Conservation (phyloP, 2,113 vertebrate species). For the Cyphomyrus discorhynchus region DNA sequence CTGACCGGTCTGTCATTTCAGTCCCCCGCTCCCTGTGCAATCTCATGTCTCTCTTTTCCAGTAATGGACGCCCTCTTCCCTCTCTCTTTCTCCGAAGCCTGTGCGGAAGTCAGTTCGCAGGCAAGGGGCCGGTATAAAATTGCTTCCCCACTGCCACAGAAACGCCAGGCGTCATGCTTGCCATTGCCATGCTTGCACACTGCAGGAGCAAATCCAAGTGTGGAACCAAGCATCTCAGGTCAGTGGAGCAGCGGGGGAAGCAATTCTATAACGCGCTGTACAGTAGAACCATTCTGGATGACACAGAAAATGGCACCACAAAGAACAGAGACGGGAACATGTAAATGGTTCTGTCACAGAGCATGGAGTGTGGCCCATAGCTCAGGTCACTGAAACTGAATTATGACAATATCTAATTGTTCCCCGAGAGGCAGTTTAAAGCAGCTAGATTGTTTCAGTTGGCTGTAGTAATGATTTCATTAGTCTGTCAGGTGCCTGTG, state of each 20-base stretch:
- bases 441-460: neutral
- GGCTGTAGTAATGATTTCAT: neutral
- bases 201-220: constrained; percentile 34
- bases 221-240: constrained; percentile 33
- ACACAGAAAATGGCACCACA: neutral
- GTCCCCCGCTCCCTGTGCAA: neutral
- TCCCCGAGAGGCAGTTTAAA: neutral
- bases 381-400: neutral
- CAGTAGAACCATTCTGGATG: constrained; percentile 6
- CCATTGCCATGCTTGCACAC: constrained; percentile 29
- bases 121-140: constrained; percentile 31
- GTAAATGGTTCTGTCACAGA: neutral
- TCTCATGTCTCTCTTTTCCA: constrained; percentile 18
- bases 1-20: neutral
- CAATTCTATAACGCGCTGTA: constrained; percentile 27
- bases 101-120: constrained; percentile 25
- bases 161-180: constrained; percentile 27
- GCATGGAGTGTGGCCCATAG: neutral
- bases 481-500: neutral
- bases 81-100: constrained; percentile 30
- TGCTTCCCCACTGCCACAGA: constrained; percentile 30
- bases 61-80: constrained; percentile 22
- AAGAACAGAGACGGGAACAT: neutral
- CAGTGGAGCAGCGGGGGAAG: constrained; percentile 30
- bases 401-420: neutral